Percentiles rank a stretch among this genome's conserved stretches.
phyloP scores from a whole-genome alignment of 2,888 invertebrate genomes.

The Cotesia congregata region DNA sequence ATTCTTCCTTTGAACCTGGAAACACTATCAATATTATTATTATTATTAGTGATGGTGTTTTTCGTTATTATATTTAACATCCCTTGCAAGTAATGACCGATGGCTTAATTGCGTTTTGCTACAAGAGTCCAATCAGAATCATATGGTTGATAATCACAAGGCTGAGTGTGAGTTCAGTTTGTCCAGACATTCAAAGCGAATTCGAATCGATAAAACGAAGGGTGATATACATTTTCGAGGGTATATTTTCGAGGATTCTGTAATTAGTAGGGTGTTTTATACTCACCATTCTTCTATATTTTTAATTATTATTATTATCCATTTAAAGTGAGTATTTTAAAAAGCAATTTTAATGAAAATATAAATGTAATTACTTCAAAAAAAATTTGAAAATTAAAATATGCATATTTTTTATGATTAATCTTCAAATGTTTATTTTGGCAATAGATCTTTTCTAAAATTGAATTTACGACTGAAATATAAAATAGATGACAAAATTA shows the following conservation, averaged over 20 bases:
- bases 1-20: not conserved
- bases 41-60: not conserved
- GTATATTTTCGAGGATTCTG: not conserved
- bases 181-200: not conserved
- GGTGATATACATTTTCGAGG: not conserved
- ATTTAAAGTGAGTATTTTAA: too few species aligned
- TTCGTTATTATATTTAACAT: not conserved
- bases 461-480: too few species aligned
- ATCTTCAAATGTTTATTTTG: too few species aligned
- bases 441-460: too few species aligned
- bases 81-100: not conserved
- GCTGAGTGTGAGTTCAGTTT: not conserved
- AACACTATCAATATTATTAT: not conserved
- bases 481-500: too few species aligned
- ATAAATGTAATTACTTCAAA: too few species aligned
- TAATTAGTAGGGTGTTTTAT: not conserved
- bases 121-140: not conserved
- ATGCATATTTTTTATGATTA: too few species aligned
- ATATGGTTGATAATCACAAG: slow-evolving; percentile 1
- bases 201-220: slow-evolving; percentile 1
- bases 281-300: not conserved
- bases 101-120: not conserved
- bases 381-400: too few species aligned
- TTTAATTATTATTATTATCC: too few species aligned
- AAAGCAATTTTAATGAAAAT: too few species aligned